Evolutionary conservation across 2,888 invertebrate species (phyloP).

Genomic region (Magallana nippona): DNA sequence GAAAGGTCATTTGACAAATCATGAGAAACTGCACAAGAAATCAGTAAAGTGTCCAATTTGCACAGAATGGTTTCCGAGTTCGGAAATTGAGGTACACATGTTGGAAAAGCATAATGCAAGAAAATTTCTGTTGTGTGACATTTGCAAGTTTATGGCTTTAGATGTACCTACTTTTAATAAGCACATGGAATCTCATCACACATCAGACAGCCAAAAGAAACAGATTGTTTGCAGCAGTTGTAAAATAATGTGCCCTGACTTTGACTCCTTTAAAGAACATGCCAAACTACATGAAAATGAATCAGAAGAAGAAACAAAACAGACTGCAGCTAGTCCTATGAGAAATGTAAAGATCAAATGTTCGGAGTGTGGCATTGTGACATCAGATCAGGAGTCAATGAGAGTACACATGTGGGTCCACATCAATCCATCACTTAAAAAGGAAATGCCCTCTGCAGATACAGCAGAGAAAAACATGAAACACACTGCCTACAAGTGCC

Average conservation of each 20-base stretch:
- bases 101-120: slow-evolving; percentile 67
- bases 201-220: slow-evolving; percentile 45
- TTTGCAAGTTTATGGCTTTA: slow-evolving; percentile 71
- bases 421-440: slow-evolving; percentile 48
- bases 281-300: slow-evolving; percentile 46
- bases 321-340: slow-evolving; percentile 4
- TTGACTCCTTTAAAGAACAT: slow-evolving; percentile 46
- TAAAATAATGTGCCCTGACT: slow-evolving; percentile 46
- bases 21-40: slow-evolving; percentile 75
- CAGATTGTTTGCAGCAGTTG: slow-evolving; percentile 49
- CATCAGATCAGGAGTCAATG: slow-evolving; percentile 67
- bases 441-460: slow-evolving; percentile 16
- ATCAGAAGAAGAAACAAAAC: slow-evolving; percentile 13
- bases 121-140: slow-evolving; percentile 72
- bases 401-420: slow-evolving; percentile 74
- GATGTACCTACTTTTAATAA: slow-evolving; percentile 63
- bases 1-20: slow-evolving; percentile 78
- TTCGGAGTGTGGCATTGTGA: slow-evolving; percentile 76
- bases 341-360: slow-evolving; percentile 69
- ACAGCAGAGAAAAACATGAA: background rate
- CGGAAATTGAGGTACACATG: slow-evolving; percentile 66
- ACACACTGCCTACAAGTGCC: slow-evolving; percentile 65
- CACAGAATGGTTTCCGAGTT: slow-evolving; percentile 57
- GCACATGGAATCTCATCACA: slow-evolving; percentile 62
- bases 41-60: slow-evolving; percentile 63